Base-by-base conservation (phyloP, 2,113 vertebrate species). In the Cynoglossus semilaevis region DNA sequence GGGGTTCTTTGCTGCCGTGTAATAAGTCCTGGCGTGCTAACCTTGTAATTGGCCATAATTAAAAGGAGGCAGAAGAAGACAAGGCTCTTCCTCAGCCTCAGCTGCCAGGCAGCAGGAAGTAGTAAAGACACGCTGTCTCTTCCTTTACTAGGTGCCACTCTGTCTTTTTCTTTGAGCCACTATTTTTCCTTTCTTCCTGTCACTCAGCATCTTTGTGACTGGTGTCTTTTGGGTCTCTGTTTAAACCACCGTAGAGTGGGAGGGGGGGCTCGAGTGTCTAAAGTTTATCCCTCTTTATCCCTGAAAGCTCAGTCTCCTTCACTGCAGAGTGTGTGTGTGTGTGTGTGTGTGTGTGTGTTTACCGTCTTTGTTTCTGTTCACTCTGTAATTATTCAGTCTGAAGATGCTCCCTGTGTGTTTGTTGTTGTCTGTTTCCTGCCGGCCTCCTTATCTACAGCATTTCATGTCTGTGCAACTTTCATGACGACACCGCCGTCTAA, bases 41-140 rank as follows among this genome's bases (percentile, higher is more conserved):
- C 86, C 85, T 86, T 83, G 84, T 89, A 90, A 90, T 90, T 89
- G 88, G 77, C 77, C 59, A 63, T 88, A 87, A 89, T 90, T 90
- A 90, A 88, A 90, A 88, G 84, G 87, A 87, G 77, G 79, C 73
- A 77, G 76, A 69, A 65, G 79, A 66, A 78, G 86, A 81, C 71
- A 44, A 67, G 52, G 83, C 72, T 85, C 86, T 81, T 87, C 80
- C 75, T 87, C 81, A 49, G 70, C 69, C 80, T 78, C 68, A 75
- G 81, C 77, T 86, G 79, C 75, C 81, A 82, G 72, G 75, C 80
- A 67, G 72, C 82, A 88, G 88, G 89, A 88, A 88, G 84, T 78
- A 79, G 81, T 72, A 78, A 79, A 85, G 78, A 86, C 83, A 81
- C 49, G 62, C 77, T 74, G 80, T 85, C 83, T 81, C 78, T 85